These are phyloP conservation scores for Nesometra sesokonis DNA, from an alignment of 35 echinoderm and acorn worm genomes.

Conservation along the genomic window DNA sequence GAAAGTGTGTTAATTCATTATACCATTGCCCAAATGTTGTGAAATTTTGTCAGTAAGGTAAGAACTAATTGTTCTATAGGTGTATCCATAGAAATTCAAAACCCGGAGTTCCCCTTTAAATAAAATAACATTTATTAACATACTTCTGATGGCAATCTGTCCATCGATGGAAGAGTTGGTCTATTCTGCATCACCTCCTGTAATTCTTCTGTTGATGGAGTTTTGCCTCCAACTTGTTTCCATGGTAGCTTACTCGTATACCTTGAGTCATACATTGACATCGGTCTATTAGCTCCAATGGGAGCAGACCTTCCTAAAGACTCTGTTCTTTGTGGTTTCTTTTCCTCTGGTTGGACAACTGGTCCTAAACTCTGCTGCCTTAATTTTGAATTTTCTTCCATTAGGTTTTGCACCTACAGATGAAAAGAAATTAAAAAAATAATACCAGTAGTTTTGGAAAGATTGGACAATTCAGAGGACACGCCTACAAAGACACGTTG, in stretches of 20 bases:
- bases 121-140: constrained; percentile 7
- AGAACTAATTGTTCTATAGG: too few species aligned
- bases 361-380: constrained; percentile 33
- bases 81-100: too few species aligned
- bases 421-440: not conserved
- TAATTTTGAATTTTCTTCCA: constrained; percentile 76
- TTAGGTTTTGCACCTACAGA: constrained; percentile 77
- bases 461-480: not conserved
- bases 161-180: not conserved
- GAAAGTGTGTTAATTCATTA: too few species aligned
- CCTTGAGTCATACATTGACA: constrained; percentile 79
- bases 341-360: constrained; percentile 5
- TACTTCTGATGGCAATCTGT: not conserved
- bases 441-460: not conserved
- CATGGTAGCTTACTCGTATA: constrained; percentile 36
- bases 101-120: too few species aligned
- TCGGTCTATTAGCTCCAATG: constrained; percentile 19
- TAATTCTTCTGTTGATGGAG: constrained; percentile 16
- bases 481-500: not conserved
- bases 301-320: not conserved
- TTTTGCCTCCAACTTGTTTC: constrained; percentile 9
- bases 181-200: not conserved
- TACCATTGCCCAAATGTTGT: too few species aligned
- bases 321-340: constrained; percentile 26
- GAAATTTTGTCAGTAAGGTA: too few species aligned